Evolutionary conservation across 2,888 invertebrate genomes (phyloP), one percentile per base, ranked within the genome.

Genomic region (Sericinus montela): DNA sequence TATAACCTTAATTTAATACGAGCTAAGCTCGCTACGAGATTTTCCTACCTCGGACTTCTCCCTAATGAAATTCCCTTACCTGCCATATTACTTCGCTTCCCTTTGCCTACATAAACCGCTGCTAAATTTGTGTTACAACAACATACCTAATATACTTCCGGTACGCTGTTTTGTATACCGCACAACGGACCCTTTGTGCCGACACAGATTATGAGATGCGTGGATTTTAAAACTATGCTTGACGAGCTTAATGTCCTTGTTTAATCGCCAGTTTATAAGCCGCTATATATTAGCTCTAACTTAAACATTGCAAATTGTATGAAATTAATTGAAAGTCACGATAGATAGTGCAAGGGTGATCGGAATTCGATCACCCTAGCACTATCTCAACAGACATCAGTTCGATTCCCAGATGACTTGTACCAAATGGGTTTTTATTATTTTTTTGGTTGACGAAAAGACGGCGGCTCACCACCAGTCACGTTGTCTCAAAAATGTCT

Each of bases 41-140:
- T 59, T 60, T 49, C 55, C 36, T 35, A 19, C 43, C 44, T 49
- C 48, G 48, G 48, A 49, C 48, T 39, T 28, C 23, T 34, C 53
- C 52, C 51, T 65, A 66, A 66, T 65, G 65, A 66, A 66, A 66
- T 66, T 66, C 66, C 60, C 64, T 53, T 58, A 62, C 60, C 60
- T 57, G 57, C 48, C 48, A 49, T 52, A 53, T 58, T 52, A 48
- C 51, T 43, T 39, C 39, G 41, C 49, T 47, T 37, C 51, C 51
- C 41, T 46, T 47, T 47, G 19, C 52, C 35, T 32, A 39, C 44
- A 32, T 34, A 45, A 42, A 35, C 44, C 47, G 38, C 38, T 38
- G 32, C 43, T 34, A 29, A 41, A 45, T 48, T 43, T 41, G 48
- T 41, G 37, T 39, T 43, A 43, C 38, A 43, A 8, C 48, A 38